A percentile compares a stretch with the other conserved stretches of the same genome.
Evolutionary conservation across 2,797 vertebrate species (phyloP).

Genomic region (Hybognathus amarus): DNA sequence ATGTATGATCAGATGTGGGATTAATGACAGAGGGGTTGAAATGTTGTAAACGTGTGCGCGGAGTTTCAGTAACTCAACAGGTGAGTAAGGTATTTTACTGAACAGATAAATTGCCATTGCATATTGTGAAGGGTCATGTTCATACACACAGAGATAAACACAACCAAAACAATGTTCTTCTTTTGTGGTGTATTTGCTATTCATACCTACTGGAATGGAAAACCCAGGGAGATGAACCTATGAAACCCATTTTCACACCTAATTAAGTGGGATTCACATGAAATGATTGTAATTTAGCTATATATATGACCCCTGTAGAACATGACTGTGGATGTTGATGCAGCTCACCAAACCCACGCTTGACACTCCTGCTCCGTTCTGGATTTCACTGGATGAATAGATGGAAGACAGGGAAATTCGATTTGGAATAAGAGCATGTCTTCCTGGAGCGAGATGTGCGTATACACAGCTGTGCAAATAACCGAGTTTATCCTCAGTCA

Average conservation of each 20-base stretch:
- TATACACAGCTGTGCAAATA: slow-evolving; percentile 63
- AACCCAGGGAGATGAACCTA: neutral
- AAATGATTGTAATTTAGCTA: neutral
- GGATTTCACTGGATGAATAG: neutral
- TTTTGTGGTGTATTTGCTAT: neutral
- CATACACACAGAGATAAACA: neutral
- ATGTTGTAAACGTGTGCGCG: too few relatives aligned
- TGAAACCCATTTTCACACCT: neutral
- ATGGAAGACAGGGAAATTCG: slow-evolving; percentile 64
- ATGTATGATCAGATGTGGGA: neutral
- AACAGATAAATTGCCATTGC: neutral
- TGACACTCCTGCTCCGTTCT: neutral
- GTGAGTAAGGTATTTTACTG: neutral
- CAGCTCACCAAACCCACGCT: neutral
- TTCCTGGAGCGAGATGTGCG: slow-evolving; percentile 62
- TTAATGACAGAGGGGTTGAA: neutral
- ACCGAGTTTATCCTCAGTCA: slow-evolving; percentile 61
- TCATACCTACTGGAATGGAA: neutral
- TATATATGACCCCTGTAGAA: neutral
- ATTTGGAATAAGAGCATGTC: slow-evolving; percentile 60
- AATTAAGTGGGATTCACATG: neutral
- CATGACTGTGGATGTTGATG: neutral
- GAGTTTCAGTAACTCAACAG: neutral
- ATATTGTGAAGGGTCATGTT: neutral
- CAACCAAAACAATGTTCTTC: too few relatives aligned